Base-by-base conservation (phyloP, 2,113 vertebrate genomes). In the Stigmatopora nigra region DNA sequence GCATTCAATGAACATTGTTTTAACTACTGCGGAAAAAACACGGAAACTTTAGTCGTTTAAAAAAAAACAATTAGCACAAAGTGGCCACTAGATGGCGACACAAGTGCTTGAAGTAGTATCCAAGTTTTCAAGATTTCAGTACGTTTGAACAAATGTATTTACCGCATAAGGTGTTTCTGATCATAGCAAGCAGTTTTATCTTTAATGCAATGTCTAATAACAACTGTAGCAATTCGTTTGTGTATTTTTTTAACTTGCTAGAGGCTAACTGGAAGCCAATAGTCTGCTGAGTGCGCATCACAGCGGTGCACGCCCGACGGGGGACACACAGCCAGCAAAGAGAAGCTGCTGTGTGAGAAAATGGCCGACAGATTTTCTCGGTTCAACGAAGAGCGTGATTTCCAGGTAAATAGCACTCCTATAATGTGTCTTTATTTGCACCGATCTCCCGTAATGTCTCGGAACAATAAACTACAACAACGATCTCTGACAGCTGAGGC, bases 361-460 rank as follows among this genome's bases (percentile, higher is more conserved):
- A 98, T 98, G 96, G 96, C 96, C 89, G 96, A 98, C 89, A 94
- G 94, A 86, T 98, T 98, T 89, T 96, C 95, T 88, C 92, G 96
- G 80, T 98, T 98, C 89, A 98, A 98, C 93, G 96, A 98, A 88
- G 94, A 98, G 70, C 90, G 96, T 88, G 95, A 97, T 91, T 98
- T 98, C 90, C 93, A 98, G 95, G 96, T 97, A 95, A 92, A 41
- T 35, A 47, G 46, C 20, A 35, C 44, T 45, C 13, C 4, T 20
- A 7, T 3, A 31, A 12, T 31, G 5, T 17, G n/a, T 20, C 12
- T 14, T 7, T n/a, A 36, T 14, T 12, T 25, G 16, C 16, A 16
- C 14, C 5, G 7, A 35, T n/a, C 5, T 4, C 31, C 4, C 17
- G 14, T 11, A 16, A 51, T 49, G 45, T 7, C 41, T 67, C 5